Evolutionary conservation across 1,140 invertebrate genomes (phyloP).

Genomic region (Fopius arisanus): DNA sequence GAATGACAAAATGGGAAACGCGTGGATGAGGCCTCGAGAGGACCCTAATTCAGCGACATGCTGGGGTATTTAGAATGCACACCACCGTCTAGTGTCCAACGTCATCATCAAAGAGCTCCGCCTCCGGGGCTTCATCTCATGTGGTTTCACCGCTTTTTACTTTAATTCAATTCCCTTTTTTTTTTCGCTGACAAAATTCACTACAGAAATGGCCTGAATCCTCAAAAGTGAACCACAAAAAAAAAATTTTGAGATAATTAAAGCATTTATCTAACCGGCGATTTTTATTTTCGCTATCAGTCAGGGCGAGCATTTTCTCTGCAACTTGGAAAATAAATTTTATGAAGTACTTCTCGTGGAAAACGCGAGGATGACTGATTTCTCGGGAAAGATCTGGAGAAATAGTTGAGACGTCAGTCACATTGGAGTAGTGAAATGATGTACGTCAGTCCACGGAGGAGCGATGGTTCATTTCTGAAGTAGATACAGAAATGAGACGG

Average conservation of each 20-base stretch:
- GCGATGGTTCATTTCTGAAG: background rate
- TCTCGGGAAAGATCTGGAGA: background rate
- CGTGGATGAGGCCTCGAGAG: background rate
- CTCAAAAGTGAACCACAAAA: no score
- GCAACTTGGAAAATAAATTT: background rate
- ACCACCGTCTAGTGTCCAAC: background rate
- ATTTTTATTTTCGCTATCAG: no score
- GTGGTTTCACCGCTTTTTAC: background rate
- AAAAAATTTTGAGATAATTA: no score
- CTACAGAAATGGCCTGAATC: no score
- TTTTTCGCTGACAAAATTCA: background rate
- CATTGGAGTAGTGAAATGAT: background rate
- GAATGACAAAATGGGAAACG: constrained; percentile 1
- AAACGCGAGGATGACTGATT: background rate
- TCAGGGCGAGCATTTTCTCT: no score
- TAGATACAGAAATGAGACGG: constrained; percentile 6
- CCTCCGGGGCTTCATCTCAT: background rate
- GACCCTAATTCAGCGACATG: constrained; percentile 11
- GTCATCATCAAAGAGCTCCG: constrained; percentile 6
- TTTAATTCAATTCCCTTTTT: background rate
- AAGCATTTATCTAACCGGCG: no score
- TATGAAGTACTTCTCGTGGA: background rate
- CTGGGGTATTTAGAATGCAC: constrained; percentile 15
- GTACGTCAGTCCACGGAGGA: background rate
- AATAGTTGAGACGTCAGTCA: background rate